A percentile compares a stretch with the other conserved stretches of the same genome.
Evolutionary conservation across 2,797 vertebrate species (phyloP).

Genomic region (Borostomias antarcticus): DNA sequence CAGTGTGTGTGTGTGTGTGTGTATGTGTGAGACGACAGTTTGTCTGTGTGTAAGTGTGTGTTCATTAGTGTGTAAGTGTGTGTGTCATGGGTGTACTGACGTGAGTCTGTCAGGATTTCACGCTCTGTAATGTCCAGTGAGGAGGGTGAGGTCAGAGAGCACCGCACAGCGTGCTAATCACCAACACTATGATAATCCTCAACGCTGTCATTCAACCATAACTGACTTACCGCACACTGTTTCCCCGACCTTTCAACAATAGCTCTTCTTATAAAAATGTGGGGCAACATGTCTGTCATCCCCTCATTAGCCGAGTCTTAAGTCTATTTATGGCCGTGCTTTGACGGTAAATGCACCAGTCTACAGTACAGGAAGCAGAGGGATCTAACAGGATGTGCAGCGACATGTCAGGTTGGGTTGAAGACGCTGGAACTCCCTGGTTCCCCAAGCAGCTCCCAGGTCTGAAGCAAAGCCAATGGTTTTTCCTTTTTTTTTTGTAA

Average conservation of each 20-base stretch:
- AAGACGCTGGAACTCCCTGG: slow-evolving; percentile 32
- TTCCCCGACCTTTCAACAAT: slow-evolving; percentile 36
- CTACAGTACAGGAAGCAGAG: slow-evolving; percentile 32
- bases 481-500: too few species aligned
- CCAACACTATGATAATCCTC: slow-evolving; percentile 43
- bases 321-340: slow-evolving; percentile 19
- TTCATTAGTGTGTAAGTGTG: too few species aligned
- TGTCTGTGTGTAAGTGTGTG: too few species aligned
- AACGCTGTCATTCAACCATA: slow-evolving; percentile 36
- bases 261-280: slow-evolving; percentile 47
- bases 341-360: background rate
- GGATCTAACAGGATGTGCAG: slow-evolving; percentile 48
- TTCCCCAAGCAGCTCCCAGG: background rate
- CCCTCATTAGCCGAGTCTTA: slow-evolving; percentile 26
- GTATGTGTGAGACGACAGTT: too few species aligned
- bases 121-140: slow-evolving; percentile 23
- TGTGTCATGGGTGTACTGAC: slow-evolving; percentile 18
- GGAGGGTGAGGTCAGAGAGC: slow-evolving; percentile 23
- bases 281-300: slow-evolving; percentile 28
- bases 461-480: slow-evolving; percentile 25
- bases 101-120: slow-evolving; percentile 50
- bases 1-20: slow-evolving; percentile 6
- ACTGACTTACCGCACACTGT: slow-evolving; percentile 47
- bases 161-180: slow-evolving; percentile 44
- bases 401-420: slow-evolving; percentile 31